A percentile compares a stretch with the other conserved stretches of the same genome.
phyloP scores from a whole-genome alignment of 2,888 invertebrate species.

The Caprella mutica region DNA sequence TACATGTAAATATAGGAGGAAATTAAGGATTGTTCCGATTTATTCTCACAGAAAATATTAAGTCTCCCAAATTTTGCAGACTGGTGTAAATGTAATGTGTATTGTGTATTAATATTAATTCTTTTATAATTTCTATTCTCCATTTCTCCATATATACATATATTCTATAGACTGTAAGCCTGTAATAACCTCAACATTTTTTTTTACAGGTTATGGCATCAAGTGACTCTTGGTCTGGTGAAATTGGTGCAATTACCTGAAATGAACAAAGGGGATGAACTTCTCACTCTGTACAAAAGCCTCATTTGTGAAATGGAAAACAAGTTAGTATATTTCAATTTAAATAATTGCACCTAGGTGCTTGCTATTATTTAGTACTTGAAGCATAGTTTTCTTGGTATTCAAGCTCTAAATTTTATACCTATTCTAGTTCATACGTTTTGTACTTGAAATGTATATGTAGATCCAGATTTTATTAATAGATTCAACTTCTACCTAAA shows the following conservation, averaged over 20 bases:
- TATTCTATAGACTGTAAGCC: too few species aligned
- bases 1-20: too few species aligned
- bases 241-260: constrained; percentile 66
- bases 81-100: background rate
- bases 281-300: constrained; percentile 76
- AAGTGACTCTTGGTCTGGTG: constrained; percentile 71
- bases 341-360: too few species aligned
- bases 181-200: too few species aligned
- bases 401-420: too few species aligned
- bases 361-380: too few species aligned
- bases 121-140: background rate
- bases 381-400: too few species aligned
- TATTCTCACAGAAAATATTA: background rate
- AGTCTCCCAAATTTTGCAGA: background rate
- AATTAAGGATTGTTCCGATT: background rate
- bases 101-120: background rate
- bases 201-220: constrained; percentile 72
- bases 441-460: too few species aligned
- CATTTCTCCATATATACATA: too few species aligned
- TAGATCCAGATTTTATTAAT: too few species aligned
- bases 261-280: constrained; percentile 61
- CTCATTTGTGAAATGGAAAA: constrained; percentile 89
- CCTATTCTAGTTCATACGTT: too few species aligned
- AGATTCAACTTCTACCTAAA: too few species aligned
- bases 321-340: constrained; percentile 80